Evolutionary conservation across 2,113 vertebrate genomes (phyloP).

Genomic region (Petromus typicus): DNA sequence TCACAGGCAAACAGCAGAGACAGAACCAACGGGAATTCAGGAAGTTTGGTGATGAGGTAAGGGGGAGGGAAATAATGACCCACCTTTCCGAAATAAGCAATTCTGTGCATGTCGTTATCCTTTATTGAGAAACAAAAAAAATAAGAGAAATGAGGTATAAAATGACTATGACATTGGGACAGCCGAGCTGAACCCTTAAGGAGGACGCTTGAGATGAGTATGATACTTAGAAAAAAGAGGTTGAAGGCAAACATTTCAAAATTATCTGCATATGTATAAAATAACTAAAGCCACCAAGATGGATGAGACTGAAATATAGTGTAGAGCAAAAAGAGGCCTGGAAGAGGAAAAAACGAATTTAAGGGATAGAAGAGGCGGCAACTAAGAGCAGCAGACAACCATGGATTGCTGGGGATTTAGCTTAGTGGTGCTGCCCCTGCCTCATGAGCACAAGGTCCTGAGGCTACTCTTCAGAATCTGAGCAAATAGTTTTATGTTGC

Average conservation of each 20-base stretch:
- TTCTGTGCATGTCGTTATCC: not conserved
- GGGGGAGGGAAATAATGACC: not conserved
- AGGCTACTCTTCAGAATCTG: not conserved
- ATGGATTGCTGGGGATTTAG: no score
- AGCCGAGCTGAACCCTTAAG: not conserved
- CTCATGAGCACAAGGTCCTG: no score
- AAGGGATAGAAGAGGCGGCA: not conserved
- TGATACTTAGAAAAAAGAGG: not conserved
- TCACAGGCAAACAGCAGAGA: not conserved
- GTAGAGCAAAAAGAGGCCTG: not conserved
- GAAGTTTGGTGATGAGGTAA: not conserved
- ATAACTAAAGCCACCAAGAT: not conserved
- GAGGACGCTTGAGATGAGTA: not conserved
- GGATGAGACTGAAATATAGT: not conserved
- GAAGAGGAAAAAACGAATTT: not conserved
- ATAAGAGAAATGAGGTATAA: not conserved
- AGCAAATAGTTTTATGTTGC: not conserved
- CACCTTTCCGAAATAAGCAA: not conserved
- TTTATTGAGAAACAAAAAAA: not conserved
- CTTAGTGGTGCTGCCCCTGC: no score
- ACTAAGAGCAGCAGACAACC: not conserved
- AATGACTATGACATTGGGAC: not conserved
- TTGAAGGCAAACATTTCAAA: slow-evolving; percentile 23
- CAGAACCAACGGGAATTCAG: not conserved
- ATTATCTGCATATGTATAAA: not conserved